Percentiles rank a stretch among this genome's conserved stretches.
phyloP scores from a whole-genome alignment of 2,797 vertebrate genomes.

The Silurus lanzhouensis region DNA sequence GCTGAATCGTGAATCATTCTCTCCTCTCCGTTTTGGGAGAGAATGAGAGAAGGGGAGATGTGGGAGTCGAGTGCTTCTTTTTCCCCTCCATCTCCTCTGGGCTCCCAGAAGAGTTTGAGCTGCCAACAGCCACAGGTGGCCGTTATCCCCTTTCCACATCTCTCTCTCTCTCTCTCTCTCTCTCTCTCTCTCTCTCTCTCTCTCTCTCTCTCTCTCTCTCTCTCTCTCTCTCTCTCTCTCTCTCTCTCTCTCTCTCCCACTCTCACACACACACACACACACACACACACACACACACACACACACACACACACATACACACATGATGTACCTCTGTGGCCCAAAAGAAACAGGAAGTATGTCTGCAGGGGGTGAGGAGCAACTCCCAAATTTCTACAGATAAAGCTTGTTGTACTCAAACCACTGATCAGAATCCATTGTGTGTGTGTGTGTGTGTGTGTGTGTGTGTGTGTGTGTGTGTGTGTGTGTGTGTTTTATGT shows the following conservation, averaged over 20 bases:
- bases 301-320: conserved; percentile 11
- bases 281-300: conserved; percentile 4
- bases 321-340: conserved; percentile 31
- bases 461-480: neutral
- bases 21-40: conserved; percentile 22
- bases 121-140: conserved; percentile 56
- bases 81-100: conserved; percentile 47
- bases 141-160: conserved; percentile 24
- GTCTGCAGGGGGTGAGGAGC: conserved; percentile 38
- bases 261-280: conserved; percentile 5
- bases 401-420: conserved; percentile 5
- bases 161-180: too few relatives aligned
- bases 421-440: conserved; percentile 13
- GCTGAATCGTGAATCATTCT: conserved; percentile 30
- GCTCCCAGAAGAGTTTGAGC: conserved; percentile 34
- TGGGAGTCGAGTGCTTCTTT: conserved; percentile 44
- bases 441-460: conserved; percentile 8
- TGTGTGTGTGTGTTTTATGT: conserved; percentile 5
- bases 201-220: neutral
- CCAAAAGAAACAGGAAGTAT: conserved; percentile 55
- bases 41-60: conserved; percentile 31
- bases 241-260: neutral
- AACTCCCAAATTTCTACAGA: conserved; percentile 35
- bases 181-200: too few relatives aligned
- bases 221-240: too few relatives aligned